phyloP scores from a whole-genome alignment of 2,797 vertebrate species.

The Poliocrania exsul region DNA sequence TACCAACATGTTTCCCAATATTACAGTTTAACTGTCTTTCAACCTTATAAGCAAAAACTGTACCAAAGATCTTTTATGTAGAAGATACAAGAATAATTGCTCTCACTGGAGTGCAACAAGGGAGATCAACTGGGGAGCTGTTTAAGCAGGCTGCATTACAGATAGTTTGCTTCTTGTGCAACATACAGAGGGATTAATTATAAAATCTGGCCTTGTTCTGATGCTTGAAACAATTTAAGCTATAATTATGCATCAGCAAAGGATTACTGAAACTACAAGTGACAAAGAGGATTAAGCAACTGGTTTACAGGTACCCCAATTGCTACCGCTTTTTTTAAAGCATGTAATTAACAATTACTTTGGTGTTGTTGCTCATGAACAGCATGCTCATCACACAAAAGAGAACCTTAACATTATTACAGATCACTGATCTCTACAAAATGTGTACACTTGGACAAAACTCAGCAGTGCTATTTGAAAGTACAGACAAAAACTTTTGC shows the following conservation, averaged over 20 bases:
- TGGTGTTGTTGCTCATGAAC: neutral
- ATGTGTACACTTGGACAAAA: neutral
- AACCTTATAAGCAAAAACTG: neutral
- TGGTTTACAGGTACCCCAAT: conserved; percentile 18
- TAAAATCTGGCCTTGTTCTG: neutral
- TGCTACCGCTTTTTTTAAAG: neutral
- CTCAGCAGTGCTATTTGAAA: neutral
- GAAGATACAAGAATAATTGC: neutral
- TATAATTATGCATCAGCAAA: neutral
- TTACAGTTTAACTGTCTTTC: neutral
- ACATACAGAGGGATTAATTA: neutral
- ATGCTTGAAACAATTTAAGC: conserved; percentile 7
- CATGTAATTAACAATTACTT: neutral
- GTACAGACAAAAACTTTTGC: neutral
- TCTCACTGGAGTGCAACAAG: neutral
- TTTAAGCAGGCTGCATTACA: neutral
- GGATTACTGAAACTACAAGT: conserved; percentile 38
- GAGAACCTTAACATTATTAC: neutral
- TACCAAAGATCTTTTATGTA: neutral
- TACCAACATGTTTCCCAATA: neutral
- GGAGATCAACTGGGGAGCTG: neutral
- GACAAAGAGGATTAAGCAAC: conserved; percentile 36
- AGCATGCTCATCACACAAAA: neutral
- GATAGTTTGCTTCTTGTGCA: neutral
- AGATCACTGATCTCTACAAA: neutral